Percentiles rank a stretch among this genome's conserved stretches.
These are phyloP conservation scores for Ciconia stormi DNA, from an alignment of 2,113 vertebrate genomes.

Conservation along the genomic window DNA sequence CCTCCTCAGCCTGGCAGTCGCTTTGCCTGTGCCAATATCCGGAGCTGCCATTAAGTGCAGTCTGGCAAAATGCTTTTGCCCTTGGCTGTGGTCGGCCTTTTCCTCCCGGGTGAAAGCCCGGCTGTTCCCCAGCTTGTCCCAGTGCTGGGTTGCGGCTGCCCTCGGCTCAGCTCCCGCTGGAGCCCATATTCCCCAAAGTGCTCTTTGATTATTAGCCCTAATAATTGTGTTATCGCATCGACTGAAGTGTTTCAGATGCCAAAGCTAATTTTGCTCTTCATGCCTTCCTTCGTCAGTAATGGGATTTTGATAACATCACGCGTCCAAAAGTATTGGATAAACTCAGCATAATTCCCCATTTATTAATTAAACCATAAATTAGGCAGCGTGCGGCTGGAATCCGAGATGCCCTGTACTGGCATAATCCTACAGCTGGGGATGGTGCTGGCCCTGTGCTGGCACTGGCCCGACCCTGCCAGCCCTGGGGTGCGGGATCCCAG, in stretches of 20 bases:
- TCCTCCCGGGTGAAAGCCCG: not conserved
- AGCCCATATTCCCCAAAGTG: not conserved
- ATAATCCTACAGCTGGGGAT: not conserved
- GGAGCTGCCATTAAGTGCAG: accelerated
- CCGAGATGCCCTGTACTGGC: not conserved
- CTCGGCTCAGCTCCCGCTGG: not conserved
- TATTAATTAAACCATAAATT: conserved; percentile 58
- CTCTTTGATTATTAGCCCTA: conserved; percentile 46
- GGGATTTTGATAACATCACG: conserved; percentile 60
- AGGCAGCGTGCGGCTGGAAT: not conserved
- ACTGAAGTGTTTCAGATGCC: conserved; percentile 39
- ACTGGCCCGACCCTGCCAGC: not conserved
- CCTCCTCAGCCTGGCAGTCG: not conserved
- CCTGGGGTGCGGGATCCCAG: not conserved
- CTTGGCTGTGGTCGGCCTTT: not conserved
- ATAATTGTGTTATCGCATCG: conserved; percentile 28
- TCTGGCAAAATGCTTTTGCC: not conserved
- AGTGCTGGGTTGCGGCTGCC: accelerated
- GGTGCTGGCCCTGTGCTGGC: not conserved
- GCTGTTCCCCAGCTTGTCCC: accelerated
- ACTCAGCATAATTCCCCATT: conserved; percentile 50
- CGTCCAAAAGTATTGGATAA: conserved; percentile 40
- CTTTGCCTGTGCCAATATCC: not conserved
- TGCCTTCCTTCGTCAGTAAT: conserved; percentile 46
- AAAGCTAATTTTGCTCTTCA: conserved; percentile 55